These are phyloP conservation scores for Acronicta psi DNA, from an alignment of 2,888 invertebrate species.

Conservation along the genomic window DNA sequence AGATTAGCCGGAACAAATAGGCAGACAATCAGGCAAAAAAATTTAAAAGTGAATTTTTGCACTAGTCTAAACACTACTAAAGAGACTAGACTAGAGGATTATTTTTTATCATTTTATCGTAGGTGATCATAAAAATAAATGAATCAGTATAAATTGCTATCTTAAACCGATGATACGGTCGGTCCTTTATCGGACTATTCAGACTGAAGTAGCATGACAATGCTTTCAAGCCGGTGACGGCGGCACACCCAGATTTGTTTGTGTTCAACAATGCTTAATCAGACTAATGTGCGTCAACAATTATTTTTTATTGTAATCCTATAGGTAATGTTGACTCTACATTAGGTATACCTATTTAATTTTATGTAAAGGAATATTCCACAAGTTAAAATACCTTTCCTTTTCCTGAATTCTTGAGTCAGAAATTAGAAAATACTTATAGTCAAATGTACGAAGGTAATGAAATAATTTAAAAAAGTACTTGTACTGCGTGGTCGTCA, in stretches of 20 bases:
- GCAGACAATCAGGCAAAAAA: no score
- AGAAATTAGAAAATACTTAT: no score
- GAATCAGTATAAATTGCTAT: slow-evolving; percentile 56
- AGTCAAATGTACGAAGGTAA: no score
- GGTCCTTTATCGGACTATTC: slow-evolving; percentile 66
- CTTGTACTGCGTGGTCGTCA: slow-evolving; percentile 35
- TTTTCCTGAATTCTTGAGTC: no score
- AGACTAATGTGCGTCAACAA: background rate
- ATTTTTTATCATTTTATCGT: slow-evolving; percentile 33
- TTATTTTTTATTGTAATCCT: no score
- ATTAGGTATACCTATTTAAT: no score
- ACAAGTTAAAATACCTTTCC: no score
- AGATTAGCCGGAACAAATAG: no score
- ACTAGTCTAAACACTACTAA: no score
- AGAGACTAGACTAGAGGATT: background rate
- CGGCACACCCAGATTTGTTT: slow-evolving; percentile 49
- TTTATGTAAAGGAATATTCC: no score
- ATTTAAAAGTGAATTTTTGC: no score
- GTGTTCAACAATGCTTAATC: slow-evolving; percentile 20
- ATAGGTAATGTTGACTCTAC: slow-evolving; percentile 1
- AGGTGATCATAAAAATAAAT: slow-evolving; percentile 34
- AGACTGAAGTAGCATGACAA: slow-evolving; percentile 67
- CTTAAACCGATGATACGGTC: slow-evolving; percentile 61
- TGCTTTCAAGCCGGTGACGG: slow-evolving; percentile 42
- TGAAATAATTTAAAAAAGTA: background rate